These are phyloP conservation scores for Labroides dimidiatus DNA, from an alignment of 2,797 vertebrate genomes.

Conservation along the genomic window DNA sequence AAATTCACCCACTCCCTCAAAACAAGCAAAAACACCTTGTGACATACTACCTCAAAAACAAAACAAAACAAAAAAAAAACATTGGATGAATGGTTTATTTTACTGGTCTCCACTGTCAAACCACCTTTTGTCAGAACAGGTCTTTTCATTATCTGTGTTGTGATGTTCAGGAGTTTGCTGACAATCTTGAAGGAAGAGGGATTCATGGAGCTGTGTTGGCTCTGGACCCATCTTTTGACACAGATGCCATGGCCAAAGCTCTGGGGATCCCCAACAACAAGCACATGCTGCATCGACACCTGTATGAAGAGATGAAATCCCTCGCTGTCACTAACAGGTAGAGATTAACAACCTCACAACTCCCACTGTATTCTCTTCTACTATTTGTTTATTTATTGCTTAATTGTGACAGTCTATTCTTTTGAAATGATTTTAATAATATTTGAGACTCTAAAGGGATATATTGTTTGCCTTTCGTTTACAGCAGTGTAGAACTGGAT, in stretches of 20 bases:
- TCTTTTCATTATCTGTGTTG: constrained; percentile 1
- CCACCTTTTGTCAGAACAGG: not conserved
- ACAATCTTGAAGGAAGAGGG: constrained; percentile 88
- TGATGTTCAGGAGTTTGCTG: constrained; percentile 85
- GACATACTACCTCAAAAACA: constrained; percentile 17
- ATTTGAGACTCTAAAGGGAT: not conserved
- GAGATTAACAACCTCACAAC: not conserved
- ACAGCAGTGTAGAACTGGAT: constrained; percentile 58
- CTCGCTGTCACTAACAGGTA: constrained; percentile 81
- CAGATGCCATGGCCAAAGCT: constrained; percentile 86
- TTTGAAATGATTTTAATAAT: not conserved
- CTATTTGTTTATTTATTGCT: not conserved
- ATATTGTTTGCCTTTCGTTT: constrained; percentile 13
- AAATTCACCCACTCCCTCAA: constrained; percentile 10
- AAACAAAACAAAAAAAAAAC: constrained; percentile 34
- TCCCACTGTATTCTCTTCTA: not conserved
- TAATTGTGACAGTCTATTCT: not conserved
- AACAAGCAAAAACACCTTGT: constrained; percentile 23
- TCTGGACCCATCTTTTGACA: constrained; percentile 88
- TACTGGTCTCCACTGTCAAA: not conserved
- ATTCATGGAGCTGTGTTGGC: constrained; percentile 87
- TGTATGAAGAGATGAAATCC: constrained; percentile 87
- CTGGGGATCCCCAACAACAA: constrained; percentile 86
- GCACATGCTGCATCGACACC: constrained; percentile 87
- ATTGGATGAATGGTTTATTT: not conserved